Conservation (phyloP, 1,140 invertebrate genomes). For the Drosophila melanogaster region DNA sequence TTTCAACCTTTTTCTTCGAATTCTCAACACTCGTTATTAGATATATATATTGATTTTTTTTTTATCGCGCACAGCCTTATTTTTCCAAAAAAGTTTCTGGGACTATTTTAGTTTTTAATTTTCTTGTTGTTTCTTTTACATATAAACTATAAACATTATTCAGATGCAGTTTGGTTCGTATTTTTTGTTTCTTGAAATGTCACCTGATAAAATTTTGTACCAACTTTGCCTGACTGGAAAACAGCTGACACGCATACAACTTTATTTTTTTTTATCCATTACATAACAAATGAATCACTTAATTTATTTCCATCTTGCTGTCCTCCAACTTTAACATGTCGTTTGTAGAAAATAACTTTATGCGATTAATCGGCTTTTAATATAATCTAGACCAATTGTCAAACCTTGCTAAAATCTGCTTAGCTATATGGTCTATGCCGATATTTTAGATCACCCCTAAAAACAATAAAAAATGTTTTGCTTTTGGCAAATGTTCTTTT, state of each 20-base stretch:
- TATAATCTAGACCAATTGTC: constrained; percentile 1
- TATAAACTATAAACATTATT: constrained; percentile 57
- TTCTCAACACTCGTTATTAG: constrained; percentile 23
- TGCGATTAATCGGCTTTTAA: constrained; percentile 3
- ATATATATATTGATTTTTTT: constrained; percentile 61
- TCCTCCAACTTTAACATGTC: constrained; percentile 43
- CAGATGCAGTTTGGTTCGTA: constrained; percentile 17
- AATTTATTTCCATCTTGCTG: constrained; percentile 12
- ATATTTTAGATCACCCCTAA: constrained; percentile 31
- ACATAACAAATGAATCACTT: constrained; percentile 24
- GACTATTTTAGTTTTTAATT: constrained; percentile 21
- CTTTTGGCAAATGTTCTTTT: constrained; percentile 13
- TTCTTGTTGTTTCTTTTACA: constrained; percentile 18
- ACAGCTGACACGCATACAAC: constrained; percentile 29
- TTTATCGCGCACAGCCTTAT: constrained; percentile 76
- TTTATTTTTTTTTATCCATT: constrained; percentile 28
- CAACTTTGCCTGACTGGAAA: constrained; percentile 65
- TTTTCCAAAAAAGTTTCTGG: constrained; percentile 61
- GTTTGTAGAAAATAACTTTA: constrained; percentile 51
- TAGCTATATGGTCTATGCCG: constrained; percentile 3
- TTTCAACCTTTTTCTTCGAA: constrained; percentile 11
- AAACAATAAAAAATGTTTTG: constrained; percentile 45
- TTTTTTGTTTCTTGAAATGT: constrained; percentile 46
- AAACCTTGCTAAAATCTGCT: constrained; percentile 14
- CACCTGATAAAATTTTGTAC: constrained; percentile 80